These are phyloP conservation scores for Delia radicum DNA, from an alignment of 1,140 invertebrate genomes.

Conservation along the genomic window DNA sequence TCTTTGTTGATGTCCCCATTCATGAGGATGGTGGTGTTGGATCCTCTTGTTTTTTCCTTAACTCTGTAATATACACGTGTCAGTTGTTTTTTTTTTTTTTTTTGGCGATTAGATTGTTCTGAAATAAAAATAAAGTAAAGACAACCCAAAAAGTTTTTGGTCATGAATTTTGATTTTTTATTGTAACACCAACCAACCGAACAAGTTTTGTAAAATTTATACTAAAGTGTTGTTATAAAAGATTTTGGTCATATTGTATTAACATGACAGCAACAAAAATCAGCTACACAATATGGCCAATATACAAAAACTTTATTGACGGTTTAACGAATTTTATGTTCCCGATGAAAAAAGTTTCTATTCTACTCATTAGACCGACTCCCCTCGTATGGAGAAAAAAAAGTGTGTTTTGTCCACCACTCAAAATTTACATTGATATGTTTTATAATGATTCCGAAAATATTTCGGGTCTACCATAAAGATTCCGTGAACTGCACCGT, in stretches of 20 bases:
- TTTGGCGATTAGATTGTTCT: neutral
- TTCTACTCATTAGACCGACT: too few species aligned
- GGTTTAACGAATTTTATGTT: slow-evolving; percentile 6
- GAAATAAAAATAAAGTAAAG: neutral
- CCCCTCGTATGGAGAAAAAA: too few species aligned
- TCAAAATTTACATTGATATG: too few species aligned
- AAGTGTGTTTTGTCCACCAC: too few species aligned
- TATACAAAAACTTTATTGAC: neutral
- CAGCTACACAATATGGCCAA: neutral
- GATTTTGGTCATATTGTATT: neutral
- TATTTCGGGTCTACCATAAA: too few species aligned
- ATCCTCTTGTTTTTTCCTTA: neutral
- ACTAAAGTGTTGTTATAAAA: neutral
- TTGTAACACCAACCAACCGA: neutral
- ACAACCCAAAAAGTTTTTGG: neutral
- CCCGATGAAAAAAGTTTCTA: neutral
- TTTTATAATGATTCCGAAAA: too few species aligned
- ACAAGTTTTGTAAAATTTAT: neutral
- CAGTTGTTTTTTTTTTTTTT: too few species aligned
- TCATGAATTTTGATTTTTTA: neutral
- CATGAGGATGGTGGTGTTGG: neutral
- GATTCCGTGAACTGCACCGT: too few species aligned
- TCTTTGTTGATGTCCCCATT: neutral
- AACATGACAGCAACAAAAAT: neutral
- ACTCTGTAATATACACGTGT: neutral